Percentiles rank a stretch among this genome's conserved stretches.
These are phyloP conservation scores for Labeo rohita DNA, from an alignment of 2,113 vertebrate species.

Conservation along the genomic window DNA sequence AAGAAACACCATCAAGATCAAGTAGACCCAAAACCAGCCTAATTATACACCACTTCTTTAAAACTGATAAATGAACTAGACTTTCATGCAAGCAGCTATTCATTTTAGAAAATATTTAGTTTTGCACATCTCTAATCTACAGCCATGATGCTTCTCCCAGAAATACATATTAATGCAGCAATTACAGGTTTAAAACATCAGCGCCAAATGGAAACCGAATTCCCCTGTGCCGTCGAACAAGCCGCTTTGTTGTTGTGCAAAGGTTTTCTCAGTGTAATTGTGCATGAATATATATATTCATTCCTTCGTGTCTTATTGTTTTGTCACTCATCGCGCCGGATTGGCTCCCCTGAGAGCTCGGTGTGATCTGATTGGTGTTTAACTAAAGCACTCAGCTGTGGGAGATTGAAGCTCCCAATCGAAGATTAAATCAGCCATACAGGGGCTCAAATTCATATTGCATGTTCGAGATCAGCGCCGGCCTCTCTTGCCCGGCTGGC, in stretches of 20 bases:
- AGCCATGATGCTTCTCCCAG: slow-evolving; percentile 63
- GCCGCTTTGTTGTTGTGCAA: slow-evolving; percentile 77
- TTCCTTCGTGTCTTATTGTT: slow-evolving; percentile 52
- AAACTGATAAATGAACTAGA: background rate
- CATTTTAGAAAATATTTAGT: background rate
- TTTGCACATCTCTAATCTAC: slow-evolving; percentile 3
- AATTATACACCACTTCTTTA: background rate
- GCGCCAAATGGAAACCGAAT: slow-evolving; percentile 67
- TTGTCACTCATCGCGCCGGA: slow-evolving; percentile 60
- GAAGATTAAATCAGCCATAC: slow-evolving; percentile 59
- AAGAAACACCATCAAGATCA: background rate
- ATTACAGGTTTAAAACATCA: slow-evolving; percentile 72
- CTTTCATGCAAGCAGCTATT: background rate
- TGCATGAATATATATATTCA: slow-evolving; percentile 73
- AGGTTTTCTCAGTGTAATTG: slow-evolving; percentile 75
- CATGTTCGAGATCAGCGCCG: slow-evolving; percentile 49
- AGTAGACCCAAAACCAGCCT: background rate
- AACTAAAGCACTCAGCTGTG: slow-evolving; percentile 55
- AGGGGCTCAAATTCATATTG: slow-evolving; percentile 61
- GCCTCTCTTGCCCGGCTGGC: slow-evolving; percentile 46
- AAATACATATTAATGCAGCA: slow-evolving; percentile 75
- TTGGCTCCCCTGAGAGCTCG: slow-evolving; percentile 61
- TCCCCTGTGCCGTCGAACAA: slow-evolving; percentile 72
- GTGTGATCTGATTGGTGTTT: slow-evolving; percentile 63
- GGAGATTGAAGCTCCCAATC: slow-evolving; percentile 52